phyloP scores from a whole-genome alignment of 2,888 invertebrate species.

The Aleiodes leptofemur region DNA sequence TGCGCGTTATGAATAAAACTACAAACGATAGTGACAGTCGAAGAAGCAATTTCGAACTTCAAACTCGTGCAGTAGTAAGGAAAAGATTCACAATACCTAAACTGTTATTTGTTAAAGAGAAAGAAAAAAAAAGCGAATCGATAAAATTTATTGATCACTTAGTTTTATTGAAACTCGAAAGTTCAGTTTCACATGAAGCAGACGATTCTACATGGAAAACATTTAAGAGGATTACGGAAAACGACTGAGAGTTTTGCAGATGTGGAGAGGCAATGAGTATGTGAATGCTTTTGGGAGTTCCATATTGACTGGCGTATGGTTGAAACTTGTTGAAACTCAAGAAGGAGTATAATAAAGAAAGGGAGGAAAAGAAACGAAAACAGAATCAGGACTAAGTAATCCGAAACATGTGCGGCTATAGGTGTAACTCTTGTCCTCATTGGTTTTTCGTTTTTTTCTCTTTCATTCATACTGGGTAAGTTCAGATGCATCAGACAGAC shows the following conservation, averaged over 20 bases:
- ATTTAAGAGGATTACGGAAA: constrained; percentile 58
- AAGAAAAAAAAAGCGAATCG: constrained; percentile 30
- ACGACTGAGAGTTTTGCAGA: constrained; percentile 41
- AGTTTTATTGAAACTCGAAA: background rate
- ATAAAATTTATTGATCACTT: constrained; percentile 25
- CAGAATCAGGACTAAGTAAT: no score
- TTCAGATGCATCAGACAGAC: constrained; percentile 1
- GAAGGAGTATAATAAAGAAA: background rate
- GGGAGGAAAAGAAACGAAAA: background rate
- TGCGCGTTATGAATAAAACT: constrained; percentile 47
- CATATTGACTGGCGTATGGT: constrained; percentile 33
- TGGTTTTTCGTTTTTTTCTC: no score
- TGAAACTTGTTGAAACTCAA: constrained; percentile 18
- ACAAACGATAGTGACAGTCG: constrained; percentile 41
- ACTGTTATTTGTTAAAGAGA: constrained; percentile 36
- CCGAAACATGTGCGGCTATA: no score
- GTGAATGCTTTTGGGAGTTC: constrained; percentile 39
- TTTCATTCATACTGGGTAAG: background rate
- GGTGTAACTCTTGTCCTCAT: background rate
- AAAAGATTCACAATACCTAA: constrained; percentile 34
- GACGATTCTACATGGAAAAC: constrained; percentile 25
- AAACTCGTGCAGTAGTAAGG: background rate
- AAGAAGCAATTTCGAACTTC: constrained; percentile 27
- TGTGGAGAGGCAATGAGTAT: constrained; percentile 36
- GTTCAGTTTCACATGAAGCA: constrained; percentile 14